phyloP scores from a whole-genome alignment of 1,140 invertebrate species.

The Calliphora vicina region DNA sequence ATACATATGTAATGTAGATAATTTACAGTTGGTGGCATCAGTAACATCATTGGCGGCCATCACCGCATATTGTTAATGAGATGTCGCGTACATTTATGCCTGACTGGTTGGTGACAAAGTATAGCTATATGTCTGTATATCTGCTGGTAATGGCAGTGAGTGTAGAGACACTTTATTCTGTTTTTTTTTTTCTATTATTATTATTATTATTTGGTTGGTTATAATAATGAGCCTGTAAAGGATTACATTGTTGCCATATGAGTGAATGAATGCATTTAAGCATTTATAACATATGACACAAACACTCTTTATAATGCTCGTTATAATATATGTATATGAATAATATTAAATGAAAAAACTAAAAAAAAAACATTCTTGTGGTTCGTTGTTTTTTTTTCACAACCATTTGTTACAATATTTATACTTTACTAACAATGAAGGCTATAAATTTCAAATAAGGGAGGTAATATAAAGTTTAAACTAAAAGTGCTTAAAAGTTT shows the following conservation, averaged over 20 bases:
- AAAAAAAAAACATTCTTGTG: neutral
- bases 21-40: neutral
- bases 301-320: neutral
- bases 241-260: neutral
- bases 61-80: slow-evolving; percentile 15
- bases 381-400: neutral
- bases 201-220: neutral
- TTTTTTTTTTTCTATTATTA: neutral
- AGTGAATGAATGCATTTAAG: neutral
- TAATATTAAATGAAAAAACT: neutral
- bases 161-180: neutral
- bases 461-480: no score
- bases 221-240: slow-evolving; percentile 16
- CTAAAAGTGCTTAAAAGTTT: no score
- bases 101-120: neutral
- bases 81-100: slow-evolving; percentile 15
- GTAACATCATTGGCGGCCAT: neutral
- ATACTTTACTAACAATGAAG: neutral
- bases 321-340: neutral
- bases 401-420: slow-evolving; percentile 3
- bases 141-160: neutral
- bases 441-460: neutral
- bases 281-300: slow-evolving; percentile 1
- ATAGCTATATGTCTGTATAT: neutral
- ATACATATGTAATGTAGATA: neutral